Conservation (phyloP, 2,113 vertebrate species). For the Cebus imitator region DNA sequence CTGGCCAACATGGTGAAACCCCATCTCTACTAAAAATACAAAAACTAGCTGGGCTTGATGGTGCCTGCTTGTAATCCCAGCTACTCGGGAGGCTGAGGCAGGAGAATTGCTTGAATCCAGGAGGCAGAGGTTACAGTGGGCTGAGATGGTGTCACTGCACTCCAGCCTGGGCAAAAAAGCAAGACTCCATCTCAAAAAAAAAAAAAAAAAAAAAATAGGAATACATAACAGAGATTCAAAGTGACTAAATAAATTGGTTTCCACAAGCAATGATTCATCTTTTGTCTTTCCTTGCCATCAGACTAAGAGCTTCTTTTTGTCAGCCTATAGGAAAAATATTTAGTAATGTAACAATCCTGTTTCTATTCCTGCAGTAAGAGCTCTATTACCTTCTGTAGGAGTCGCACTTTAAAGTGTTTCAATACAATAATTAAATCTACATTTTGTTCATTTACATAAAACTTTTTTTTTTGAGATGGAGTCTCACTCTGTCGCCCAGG, state of each 20-base stretch:
- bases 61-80: too few species aligned
- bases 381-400: slow-evolving; percentile 63
- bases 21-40: too few species aligned
- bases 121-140: too few species aligned
- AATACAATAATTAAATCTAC: slow-evolving; percentile 68
- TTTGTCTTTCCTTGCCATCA: slow-evolving; percentile 89
- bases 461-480: background rate
- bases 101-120: too few species aligned
- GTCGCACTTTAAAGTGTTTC: slow-evolving; percentile 71
- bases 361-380: slow-evolving; percentile 60
- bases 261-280: slow-evolving; percentile 89
- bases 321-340: slow-evolving; percentile 81
- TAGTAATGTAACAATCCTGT: slow-evolving; percentile 66
- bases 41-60: too few species aligned
- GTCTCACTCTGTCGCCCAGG: too few species aligned
- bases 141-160: too few species aligned
- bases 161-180: too few species aligned
- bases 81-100: too few species aligned
- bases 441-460: slow-evolving; percentile 58
- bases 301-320: slow-evolving; percentile 84
- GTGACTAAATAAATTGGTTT: slow-evolving; percentile 93
- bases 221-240: slow-evolving; percentile 91
- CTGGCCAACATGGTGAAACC: too few species aligned
- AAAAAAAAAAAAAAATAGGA: slow-evolving; percentile 78
- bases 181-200: too few species aligned